Conservation (phyloP, 2,797 vertebrate genomes). For the Sebastes elongatus region DNA sequence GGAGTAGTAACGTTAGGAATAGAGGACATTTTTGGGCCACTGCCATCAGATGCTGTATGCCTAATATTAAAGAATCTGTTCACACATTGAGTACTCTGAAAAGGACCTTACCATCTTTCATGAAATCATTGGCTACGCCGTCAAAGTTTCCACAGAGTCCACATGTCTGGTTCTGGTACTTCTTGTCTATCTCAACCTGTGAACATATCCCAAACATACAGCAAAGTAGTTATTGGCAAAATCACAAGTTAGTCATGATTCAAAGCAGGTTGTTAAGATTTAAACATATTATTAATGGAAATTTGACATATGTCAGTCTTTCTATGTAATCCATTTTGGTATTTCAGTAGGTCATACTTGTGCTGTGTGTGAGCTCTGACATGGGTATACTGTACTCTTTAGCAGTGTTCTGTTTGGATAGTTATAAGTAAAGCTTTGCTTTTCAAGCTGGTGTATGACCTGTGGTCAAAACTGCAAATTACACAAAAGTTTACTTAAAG, state of each 20-base stretch:
- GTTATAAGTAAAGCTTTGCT: background rate
- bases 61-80: background rate
- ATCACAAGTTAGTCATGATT: background rate
- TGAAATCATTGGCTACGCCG: slow-evolving; percentile 68
- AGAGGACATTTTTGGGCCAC: background rate
- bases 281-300: background rate
- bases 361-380: background rate
- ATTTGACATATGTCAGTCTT: background rate
- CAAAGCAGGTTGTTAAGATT: background rate
- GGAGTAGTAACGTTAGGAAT: no score
- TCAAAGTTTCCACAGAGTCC: slow-evolving; percentile 91
- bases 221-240: background rate
- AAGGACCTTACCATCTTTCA: slow-evolving; percentile 64
- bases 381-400: background rate
- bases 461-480: background rate
- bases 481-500: background rate
- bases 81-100: background rate
- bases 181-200: slow-evolving; percentile 85
- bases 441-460: background rate
- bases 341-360: background rate
- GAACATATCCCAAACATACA: slow-evolving; percentile 19
- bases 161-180: slow-evolving; percentile 82
- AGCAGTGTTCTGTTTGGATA: background rate
- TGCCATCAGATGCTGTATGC: background rate
- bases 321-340: background rate